Evolutionary conservation across 2,113 vertebrate species (phyloP).

Genomic region (Gorsachius goisagi): DNA sequence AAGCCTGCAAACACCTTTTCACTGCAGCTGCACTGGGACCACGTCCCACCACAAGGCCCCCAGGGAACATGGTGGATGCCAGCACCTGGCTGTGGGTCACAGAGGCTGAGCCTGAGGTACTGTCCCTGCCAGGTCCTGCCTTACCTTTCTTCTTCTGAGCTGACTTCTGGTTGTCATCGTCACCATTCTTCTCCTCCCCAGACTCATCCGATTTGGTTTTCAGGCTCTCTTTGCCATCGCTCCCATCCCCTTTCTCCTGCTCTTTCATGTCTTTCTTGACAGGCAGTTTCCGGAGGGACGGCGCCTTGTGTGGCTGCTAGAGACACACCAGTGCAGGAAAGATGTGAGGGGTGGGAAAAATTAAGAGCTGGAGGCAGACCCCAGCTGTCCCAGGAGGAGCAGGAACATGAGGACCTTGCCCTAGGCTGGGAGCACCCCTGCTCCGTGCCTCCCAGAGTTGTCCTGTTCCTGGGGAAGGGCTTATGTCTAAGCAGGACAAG

Average conservation of each 20-base stretch:
- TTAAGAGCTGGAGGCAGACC: background rate
- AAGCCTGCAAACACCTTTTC: background rate
- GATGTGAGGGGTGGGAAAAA: background rate
- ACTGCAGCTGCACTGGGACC: background rate
- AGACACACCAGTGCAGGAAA: background rate
- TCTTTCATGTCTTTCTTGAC: constrained; percentile 90
- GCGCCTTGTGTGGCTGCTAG: constrained; percentile 71
- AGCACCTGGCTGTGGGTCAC: background rate
- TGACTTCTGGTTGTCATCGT: constrained; percentile 90
- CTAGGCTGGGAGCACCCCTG: background rate
- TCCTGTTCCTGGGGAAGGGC: background rate
- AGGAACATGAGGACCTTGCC: background rate
- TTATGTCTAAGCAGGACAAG: background rate
- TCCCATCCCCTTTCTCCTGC: constrained; percentile 90
- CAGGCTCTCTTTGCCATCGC: constrained; percentile 89
- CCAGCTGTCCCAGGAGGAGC: background rate
- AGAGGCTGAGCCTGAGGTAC: background rate
- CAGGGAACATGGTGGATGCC: background rate
- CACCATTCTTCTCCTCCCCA: constrained; percentile 93
- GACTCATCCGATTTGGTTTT: constrained; percentile 95
- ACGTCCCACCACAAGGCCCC: background rate
- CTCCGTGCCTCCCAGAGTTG: background rate
- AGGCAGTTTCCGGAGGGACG: constrained; percentile 79
- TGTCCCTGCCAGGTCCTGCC: background rate
- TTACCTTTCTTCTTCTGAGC: constrained; percentile 93